Evolutionary conservation across 1,140 invertebrate genomes (phyloP).

Genomic region (Ips typographus): DNA sequence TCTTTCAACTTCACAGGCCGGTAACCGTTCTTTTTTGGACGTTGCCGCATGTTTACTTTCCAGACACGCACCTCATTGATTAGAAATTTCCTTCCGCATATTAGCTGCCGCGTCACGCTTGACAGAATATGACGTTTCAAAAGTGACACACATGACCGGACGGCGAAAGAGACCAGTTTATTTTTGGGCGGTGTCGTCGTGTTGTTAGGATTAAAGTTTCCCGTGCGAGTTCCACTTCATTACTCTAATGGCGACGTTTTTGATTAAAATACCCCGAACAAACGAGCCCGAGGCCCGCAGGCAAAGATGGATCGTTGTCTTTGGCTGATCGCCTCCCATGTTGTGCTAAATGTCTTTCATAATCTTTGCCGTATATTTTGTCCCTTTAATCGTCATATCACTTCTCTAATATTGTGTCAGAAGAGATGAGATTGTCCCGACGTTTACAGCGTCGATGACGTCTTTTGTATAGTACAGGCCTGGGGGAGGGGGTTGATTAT

Average conservation of each 20-base stretch:
- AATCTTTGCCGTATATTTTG: too few species aligned
- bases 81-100: slow-evolving; percentile 1
- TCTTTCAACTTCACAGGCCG: too few species aligned
- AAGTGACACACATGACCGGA: not conserved
- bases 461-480: too few species aligned
- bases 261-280: not conserved
- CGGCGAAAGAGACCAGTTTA: not conserved
- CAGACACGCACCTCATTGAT: not conserved
- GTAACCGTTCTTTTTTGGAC: too few species aligned
- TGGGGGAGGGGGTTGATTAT: too few species aligned
- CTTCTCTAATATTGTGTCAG: not conserved
- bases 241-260: not conserved
- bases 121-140: not conserved
- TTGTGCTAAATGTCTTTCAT: too few species aligned
- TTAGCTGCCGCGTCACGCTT: not conserved
- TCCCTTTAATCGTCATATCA: too few species aligned
- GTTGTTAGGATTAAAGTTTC: not conserved
- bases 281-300: not conserved
- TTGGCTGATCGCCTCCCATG: too few species aligned
- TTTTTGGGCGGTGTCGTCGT: not conserved
- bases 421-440: not conserved
- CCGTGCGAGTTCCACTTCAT: not conserved
- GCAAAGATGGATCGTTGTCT: too few species aligned
- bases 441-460: too few species aligned
- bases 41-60: not conserved